Base-by-base conservation (phyloP, 2,888 invertebrate species). In the Chaetogeoica ovagalla region DNA sequence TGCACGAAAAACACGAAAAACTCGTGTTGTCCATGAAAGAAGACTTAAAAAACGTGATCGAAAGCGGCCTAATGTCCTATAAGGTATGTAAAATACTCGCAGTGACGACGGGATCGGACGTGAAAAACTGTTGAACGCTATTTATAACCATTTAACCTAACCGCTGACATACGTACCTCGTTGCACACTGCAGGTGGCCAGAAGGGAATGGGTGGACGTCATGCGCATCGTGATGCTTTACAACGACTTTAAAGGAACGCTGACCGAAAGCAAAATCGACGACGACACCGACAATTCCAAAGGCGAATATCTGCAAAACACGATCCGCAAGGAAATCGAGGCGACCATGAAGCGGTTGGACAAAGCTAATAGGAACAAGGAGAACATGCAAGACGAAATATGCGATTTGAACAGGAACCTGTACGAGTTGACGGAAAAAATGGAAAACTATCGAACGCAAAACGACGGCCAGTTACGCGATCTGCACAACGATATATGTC, bases 221-320 rank as follows among this genome's bases (percentile, higher is more conserved):
- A 79, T 79, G 79, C 69, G 79, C 8, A 21, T 79, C 30, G 79
- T 79, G 17, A n/a, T 63, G 55, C 79, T 70, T 13, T 79, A 79
- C 55, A 71, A 79, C 23, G 21, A 19, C 13, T 7, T 79, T 5
- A 79, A 79, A 62, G 63, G 30, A 19, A 19, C 39, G 21, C 2
- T 79, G 52, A 63, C 63, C 15, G 79, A 79, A 13, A 70, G 43
- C 19, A 62, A 71, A 17, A 19, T 79, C 0, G 70, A 55, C 21
- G 70, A 70, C 15, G 17, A 11, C 19, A 55, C 70, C 7, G 37
- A 69, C 39, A 62, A n/a, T 11, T 63, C 30, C 7, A 62, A 79
- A 23, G 23, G 79, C 19, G 63, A 70, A 8, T 79, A 79, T 37
- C 59, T 79, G 5, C 63, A 71, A 63, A 70, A 79, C 23, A 79